phyloP scores from a whole-genome alignment of 2,888 invertebrate species.

The Ophion slaviceki region DNA sequence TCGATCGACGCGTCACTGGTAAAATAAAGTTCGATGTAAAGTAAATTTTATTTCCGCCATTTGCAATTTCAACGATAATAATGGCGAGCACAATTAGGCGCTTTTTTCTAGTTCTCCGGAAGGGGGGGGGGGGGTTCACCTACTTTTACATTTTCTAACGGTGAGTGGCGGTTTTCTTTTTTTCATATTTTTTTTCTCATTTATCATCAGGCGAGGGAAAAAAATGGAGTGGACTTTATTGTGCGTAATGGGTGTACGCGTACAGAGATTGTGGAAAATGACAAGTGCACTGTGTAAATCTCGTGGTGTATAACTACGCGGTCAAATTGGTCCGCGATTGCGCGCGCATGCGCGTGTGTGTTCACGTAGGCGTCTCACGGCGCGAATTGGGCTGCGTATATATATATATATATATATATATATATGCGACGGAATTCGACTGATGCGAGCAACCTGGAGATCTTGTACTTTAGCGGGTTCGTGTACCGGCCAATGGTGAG shows the following conservation, averaged over 20 bases:
- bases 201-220: slow-evolving; percentile 4
- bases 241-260: not conserved
- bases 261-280: slow-evolving; percentile 42
- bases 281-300: slow-evolving; percentile 51
- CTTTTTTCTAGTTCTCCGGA: slow-evolving; percentile 32
- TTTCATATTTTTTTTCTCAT: not conserved
- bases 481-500: slow-evolving; percentile 70
- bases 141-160: slow-evolving; percentile 51
- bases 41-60: slow-evolving; percentile 54
- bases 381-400: not conserved
- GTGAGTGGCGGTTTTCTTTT: slow-evolving; percentile 16
- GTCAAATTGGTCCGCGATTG: slow-evolving; percentile 7
- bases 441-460: not conserved
- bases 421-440: too few relatives aligned
- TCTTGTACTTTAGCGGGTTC: slow-evolving; percentile 69
- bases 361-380: too few relatives aligned
- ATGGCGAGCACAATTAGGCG: slow-evolving; percentile 51
- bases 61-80: slow-evolving; percentile 59
- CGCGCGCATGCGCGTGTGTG: too few relatives aligned
- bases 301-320: not conserved
- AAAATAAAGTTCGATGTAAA: slow-evolving; percentile 27
- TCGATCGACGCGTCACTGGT: slow-evolving; percentile 45
- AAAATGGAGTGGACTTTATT: not conserved
- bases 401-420: not conserved
- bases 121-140: slow-evolving; percentile 46